Base-by-base conservation (phyloP, 1,140 invertebrate species). In the Magallana gigas region DNA sequence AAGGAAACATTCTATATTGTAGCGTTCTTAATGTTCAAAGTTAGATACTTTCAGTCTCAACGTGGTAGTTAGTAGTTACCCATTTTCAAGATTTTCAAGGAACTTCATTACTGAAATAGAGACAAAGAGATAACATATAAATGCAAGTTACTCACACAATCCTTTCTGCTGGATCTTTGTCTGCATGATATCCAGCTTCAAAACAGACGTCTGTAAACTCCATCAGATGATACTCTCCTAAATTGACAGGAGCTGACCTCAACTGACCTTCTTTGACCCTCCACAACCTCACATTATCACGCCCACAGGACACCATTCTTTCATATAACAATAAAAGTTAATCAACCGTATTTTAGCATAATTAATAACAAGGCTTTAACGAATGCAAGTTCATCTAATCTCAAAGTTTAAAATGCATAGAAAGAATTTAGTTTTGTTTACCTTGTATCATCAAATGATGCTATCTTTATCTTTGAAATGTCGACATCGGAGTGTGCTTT, bases 201-300 rank as follows among this genome's bases (percentile, higher is more conserved):
- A 94, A 94, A 80, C 92, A 93, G 71, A 94, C 88, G 88, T 95
- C 94, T 18, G 94, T 94, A 88, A 95, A 95, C 83, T 95, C 94
- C 92, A 94, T 94, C 23, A 84, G 88, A 85, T 94, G 92, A 87
- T 94, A 92, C 68, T 94, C 94, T 18, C 91, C 93, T 9, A 95
- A 90, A 86, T 92, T 93, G 18, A 95, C 92, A 1, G 94, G 92
- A 9, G 94, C 94, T 87, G 94, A 95, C 57, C 94, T 88, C 83
- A 95, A 88, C 6, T 91, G 88, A 29, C 93, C 93, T 87, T 94
- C 94, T 84, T 93, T 94, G 6, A 95, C 90, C 59, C 94, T 90
- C 94, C 94, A 95, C 81, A 95, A 83, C 48, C 94, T 89, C 2
- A 95, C 89, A 90, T 95, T 95, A 85, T 95, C 94, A 64, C 92